Conservation (phyloP, 2,888 invertebrate genomes). For the Brenthis hecate region DNA sequence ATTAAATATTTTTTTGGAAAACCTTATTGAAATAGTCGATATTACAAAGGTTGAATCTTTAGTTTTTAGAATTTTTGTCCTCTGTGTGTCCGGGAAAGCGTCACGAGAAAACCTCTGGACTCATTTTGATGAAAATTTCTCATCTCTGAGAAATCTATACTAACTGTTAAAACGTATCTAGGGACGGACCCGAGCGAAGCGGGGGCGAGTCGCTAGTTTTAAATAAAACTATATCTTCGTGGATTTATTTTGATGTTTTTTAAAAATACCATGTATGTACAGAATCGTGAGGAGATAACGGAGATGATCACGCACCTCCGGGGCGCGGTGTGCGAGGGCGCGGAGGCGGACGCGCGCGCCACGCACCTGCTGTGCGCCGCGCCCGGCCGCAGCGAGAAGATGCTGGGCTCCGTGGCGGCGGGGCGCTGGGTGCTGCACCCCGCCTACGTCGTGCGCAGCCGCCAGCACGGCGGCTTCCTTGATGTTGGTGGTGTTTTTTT, state of each 20-base stretch:
- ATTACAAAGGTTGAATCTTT: too few relatives aligned
- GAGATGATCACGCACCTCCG: conserved; percentile 83
- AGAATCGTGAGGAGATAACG: conserved; percentile 80
- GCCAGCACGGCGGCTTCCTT: conserved; percentile 83
- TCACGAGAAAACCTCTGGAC: too few relatives aligned
- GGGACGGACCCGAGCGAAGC: neutral
- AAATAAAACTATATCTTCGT: too few relatives aligned
- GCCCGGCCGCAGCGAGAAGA: conserved; percentile 92
- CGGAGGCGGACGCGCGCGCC: conserved; percentile 72
- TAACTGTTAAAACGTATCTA: too few relatives aligned
- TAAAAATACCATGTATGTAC: neutral
- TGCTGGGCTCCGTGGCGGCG: conserved; percentile 91
- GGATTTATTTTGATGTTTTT: too few relatives aligned
- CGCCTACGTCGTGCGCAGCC: conserved; percentile 87
- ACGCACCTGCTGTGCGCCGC: conserved; percentile 91
- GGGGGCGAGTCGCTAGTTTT: neutral
- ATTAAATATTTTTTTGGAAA: too few relatives aligned
- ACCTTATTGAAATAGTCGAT: too few relatives aligned
- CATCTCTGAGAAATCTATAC: too few relatives aligned
- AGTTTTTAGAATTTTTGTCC: too few relatives aligned
- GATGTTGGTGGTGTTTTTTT: conserved; percentile 70
- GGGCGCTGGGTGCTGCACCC: conserved; percentile 95
- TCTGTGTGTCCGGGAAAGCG: too few relatives aligned
- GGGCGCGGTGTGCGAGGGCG: conserved; percentile 83
- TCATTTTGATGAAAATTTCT: too few relatives aligned